Evolutionary conservation across 2,888 invertebrate genomes (phyloP).

Genomic region (Hirtodrosophila duncani): DNA sequence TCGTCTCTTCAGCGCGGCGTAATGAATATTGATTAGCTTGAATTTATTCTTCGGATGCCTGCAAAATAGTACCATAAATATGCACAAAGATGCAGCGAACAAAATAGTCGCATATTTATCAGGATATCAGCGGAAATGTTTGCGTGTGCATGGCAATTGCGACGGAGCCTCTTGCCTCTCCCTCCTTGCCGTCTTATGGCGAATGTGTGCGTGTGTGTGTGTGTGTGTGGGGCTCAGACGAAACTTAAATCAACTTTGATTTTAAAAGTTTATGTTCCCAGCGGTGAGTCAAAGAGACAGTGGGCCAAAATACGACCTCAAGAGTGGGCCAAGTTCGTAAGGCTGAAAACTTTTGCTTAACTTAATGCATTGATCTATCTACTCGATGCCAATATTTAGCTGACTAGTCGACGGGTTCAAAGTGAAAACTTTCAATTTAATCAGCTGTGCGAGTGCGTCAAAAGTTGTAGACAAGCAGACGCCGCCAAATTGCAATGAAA

Average conservation of each 20-base stretch:
- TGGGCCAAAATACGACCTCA: too few relatives aligned
- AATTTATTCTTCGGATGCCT: slow-evolving; percentile 24
- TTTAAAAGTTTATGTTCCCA: slow-evolving; percentile 50
- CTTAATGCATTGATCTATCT: slow-evolving; percentile 65
- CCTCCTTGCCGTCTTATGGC: slow-evolving; percentile 1
- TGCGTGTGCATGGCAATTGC: slow-evolving; percentile 5
- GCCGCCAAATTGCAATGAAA: slow-evolving; percentile 1
- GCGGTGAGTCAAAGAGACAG: slow-evolving; percentile 46
- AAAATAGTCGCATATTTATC: slow-evolving; percentile 57
- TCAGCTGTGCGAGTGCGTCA: slow-evolving; percentile 54
- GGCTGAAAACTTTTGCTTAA: slow-evolving; percentile 45
- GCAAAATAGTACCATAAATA: slow-evolving; percentile 32
- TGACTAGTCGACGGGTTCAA: slow-evolving; percentile 47
- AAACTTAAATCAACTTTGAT: slow-evolving; percentile 66
- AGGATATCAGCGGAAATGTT: slow-evolving; percentile 22
- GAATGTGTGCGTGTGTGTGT: slow-evolving; percentile 15
- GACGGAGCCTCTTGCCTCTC: not conserved
- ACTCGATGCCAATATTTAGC: slow-evolving; percentile 60
- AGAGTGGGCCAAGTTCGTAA: slow-evolving; percentile 20
- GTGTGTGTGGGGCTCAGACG: slow-evolving; percentile 1
- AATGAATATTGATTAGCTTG: slow-evolving; percentile 65
- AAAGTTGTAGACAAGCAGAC: slow-evolving; percentile 6
- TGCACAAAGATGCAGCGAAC: slow-evolving; percentile 29
- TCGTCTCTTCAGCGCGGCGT: slow-evolving; percentile 17
- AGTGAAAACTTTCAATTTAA: slow-evolving; percentile 57